Conservation (phyloP, 2,797 vertebrate genomes). For the Myotis planiceps region DNA sequence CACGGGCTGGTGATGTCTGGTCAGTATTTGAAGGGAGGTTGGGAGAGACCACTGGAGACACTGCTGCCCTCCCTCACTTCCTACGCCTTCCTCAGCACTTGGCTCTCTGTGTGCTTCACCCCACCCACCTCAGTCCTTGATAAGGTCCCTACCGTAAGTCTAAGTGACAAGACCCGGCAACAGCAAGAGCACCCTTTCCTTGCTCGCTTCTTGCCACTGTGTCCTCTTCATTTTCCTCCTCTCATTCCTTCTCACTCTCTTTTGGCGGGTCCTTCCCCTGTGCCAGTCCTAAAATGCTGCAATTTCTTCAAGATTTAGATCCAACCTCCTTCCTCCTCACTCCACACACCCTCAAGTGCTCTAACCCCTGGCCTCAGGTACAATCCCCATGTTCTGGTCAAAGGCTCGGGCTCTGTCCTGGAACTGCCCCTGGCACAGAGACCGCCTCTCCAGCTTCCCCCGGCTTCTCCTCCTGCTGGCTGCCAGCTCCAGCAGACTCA, state of each 20-base stretch:
- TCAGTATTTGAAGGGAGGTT: neutral
- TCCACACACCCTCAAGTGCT: neutral
- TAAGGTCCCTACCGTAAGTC: neutral
- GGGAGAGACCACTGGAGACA: neutral
- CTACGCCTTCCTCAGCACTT: neutral
- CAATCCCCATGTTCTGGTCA: neutral
- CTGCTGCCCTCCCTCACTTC: neutral
- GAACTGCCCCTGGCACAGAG: neutral
- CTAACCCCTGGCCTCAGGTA: neutral
- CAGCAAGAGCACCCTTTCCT: neutral
- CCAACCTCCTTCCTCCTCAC: neutral
- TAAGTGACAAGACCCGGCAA: neutral
- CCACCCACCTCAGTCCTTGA: neutral
- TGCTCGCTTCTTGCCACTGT: fast-evolving
- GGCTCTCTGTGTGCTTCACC: neutral
- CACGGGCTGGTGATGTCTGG: neutral
- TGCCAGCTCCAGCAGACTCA: neutral
- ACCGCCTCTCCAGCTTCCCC: neutral
- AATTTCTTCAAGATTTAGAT: neutral
- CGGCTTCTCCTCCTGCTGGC: neutral
- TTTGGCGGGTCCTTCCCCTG: neutral
- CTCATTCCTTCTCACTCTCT: neutral
- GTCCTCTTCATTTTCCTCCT: neutral
- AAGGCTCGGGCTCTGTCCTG: fast-evolving
- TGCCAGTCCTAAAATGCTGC: neutral